Percentiles rank a stretch among this genome's conserved stretches.
Conservation (phyloP, 2,888 invertebrate genomes). For the Stegophylla sp. region DNA sequence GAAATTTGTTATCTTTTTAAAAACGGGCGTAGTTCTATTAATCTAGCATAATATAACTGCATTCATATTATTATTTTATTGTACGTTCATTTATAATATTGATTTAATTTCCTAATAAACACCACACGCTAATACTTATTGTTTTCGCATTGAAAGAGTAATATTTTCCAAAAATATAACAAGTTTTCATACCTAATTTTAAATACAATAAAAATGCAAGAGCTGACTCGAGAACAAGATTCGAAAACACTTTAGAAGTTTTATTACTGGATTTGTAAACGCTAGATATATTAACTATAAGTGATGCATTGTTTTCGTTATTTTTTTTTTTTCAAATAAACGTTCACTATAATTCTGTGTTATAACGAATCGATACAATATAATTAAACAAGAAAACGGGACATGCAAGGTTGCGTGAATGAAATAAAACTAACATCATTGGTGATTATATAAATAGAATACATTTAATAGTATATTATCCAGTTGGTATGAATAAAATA, state of each 20-base stretch:
- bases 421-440: neutral
- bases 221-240: too few species aligned
- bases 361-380: constrained; percentile 7
- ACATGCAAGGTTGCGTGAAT: constrained; percentile 40
- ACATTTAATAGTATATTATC: neutral
- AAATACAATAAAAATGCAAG: too few species aligned
- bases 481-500: neutral
- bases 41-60: neutral
- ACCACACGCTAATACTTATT: neutral
- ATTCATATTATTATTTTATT: constrained; percentile 16
- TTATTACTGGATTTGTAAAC: neutral
- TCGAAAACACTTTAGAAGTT: neutral
- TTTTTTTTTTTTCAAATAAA: neutral
- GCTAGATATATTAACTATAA: neutral
- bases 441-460: constrained; percentile 17
- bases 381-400: constrained; percentile 5
- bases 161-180: neutral
- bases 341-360: neutral
- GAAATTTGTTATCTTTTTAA: constrained; percentile 36
- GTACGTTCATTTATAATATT: neutral
- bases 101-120: neutral
- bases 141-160: neutral
- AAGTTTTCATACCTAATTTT: neutral
- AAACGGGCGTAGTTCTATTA: constrained; percentile 17
- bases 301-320: neutral